Percentiles rank a stretch among this genome's conserved stretches.
Conservation (phyloP, 2,797 vertebrate genomes). For the Notolepis coatsorum region DNA sequence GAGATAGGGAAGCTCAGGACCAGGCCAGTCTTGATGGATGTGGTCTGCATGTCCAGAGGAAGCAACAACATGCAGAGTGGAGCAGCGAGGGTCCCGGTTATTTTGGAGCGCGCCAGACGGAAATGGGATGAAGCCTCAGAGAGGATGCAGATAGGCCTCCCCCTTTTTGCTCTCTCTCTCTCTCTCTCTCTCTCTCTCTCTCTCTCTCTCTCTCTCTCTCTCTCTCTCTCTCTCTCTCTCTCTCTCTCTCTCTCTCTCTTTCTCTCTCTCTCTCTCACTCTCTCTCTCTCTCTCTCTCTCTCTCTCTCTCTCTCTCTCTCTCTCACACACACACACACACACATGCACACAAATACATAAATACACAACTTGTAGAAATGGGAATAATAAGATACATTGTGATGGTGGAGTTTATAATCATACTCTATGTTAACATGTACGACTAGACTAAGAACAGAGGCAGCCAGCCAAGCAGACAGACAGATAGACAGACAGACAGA, state of each 20-base stretch:
- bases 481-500: not conserved
- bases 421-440: no score
- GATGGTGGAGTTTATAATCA: no score
- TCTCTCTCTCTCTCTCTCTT: not conserved
- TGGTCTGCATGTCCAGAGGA: constrained; percentile 86
- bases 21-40: constrained; percentile 89
- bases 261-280: not conserved
- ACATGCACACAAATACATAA: no score
- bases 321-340: constrained; percentile 32
- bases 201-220: not conserved
- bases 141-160: constrained; percentile 87
- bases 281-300: constrained; percentile 1
- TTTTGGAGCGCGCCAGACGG: constrained; percentile 88
- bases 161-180: not conserved
- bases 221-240: constrained; percentile 3
- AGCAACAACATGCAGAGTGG: constrained; percentile 80
- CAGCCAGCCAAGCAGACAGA: no score
- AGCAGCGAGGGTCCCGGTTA: constrained; percentile 83
- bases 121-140: constrained; percentile 88
- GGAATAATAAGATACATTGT: no score
- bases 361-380: no score
- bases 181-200: constrained; percentile 2
- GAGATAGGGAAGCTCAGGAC: constrained; percentile 89
- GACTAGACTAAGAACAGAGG: no score
- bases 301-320: not conserved